Base-by-base conservation (phyloP, 2,888 invertebrate genomes). In the Drosophila maculinotata region DNA sequence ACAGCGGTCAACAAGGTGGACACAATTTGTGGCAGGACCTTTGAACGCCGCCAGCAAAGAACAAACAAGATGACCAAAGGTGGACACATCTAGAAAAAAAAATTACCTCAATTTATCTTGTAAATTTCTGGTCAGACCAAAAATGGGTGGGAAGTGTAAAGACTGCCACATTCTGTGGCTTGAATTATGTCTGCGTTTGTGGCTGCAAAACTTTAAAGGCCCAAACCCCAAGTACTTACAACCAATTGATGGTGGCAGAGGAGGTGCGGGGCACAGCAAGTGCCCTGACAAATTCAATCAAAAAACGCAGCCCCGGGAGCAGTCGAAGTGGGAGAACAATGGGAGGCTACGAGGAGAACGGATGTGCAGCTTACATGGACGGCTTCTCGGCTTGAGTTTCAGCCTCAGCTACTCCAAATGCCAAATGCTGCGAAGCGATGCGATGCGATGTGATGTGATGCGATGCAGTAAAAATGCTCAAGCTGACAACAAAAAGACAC, bases 61-160 rank as follows among this genome's bases (percentile, higher is more conserved):
- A 62, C 69, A 67, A 74, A 71, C 72, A 59, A 63, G 68, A 62
- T 63, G 73, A 56, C 75, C 86, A 68, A 70, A 79, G 72, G 76
- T 81, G 82, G 64, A 65, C 67, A 69, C 68, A 48, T 56, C 63
- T 10, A 6, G 30, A 5, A 17, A 78, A 89, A 88, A 85, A 90
- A 90, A 89, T 90, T 89, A 90, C 91, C 90, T 88, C 90, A 90
- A 91, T 91, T 91, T 91, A 91, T 91, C 90, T 90, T 89, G 66
- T 75, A 77, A 64, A 76, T 67, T 79, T 72, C 69, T 45, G 59
- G 44, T 44, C 58, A 48, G 28, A 44, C 33, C 45, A 35, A 45
- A 51, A 28, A 42, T 28, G 31, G 33, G 5, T 49, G 47, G 15
- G 12, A 25, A 41, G 25, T 15, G 33, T 35, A 25, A 20, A n/a